A percentile compares a stretch with the other conserved stretches of the same genome.
These are phyloP conservation scores for Lithophane socia DNA, from an alignment of 2,888 invertebrate genomes.

Conservation along the genomic window DNA sequence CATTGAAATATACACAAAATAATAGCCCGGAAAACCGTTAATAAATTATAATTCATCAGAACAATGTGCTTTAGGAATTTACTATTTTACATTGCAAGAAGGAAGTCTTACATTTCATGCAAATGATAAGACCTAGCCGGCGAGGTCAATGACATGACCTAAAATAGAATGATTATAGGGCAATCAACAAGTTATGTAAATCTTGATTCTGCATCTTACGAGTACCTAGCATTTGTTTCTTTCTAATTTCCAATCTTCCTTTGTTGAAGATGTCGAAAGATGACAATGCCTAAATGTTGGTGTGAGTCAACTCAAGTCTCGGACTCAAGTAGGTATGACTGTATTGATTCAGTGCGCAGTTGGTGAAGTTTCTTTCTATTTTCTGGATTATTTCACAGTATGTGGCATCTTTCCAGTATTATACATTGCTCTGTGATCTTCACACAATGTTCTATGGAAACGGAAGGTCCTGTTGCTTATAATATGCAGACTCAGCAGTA, in stretches of 20 bases:
- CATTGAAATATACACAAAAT: not conserved
- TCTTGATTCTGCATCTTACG: not conserved
- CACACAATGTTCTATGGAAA: constrained; percentile 46
- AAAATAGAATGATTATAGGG: constrained; percentile 19
- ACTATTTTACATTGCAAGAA: not conserved
- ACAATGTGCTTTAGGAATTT: not conserved
- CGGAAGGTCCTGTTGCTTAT: constrained; percentile 14
- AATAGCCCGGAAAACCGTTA: not conserved
- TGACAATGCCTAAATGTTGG: constrained; percentile 39
- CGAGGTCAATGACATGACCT: constrained; percentile 60
- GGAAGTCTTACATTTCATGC: constrained; percentile 20
- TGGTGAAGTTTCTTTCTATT: not conserved
- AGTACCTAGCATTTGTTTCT: constrained; percentile 2
- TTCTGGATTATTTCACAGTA: constrained; percentile 44
- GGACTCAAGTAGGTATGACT: not conserved
- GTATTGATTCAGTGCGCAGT: constrained; percentile 23
- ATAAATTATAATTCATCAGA: constrained; percentile 38
- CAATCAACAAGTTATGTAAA: not conserved
- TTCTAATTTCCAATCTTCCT: constrained; percentile 12
- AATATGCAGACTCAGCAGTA: not conserved
- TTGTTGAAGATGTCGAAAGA: constrained; percentile 35
- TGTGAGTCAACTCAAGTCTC: constrained; percentile 42
- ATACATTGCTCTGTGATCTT: not conserved
- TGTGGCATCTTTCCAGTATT: constrained; percentile 20
- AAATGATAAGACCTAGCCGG: constrained; percentile 21